Evolutionary conservation across 2,113 vertebrate genomes (phyloP).

Genomic region (Lamprologus callipterus): DNA sequence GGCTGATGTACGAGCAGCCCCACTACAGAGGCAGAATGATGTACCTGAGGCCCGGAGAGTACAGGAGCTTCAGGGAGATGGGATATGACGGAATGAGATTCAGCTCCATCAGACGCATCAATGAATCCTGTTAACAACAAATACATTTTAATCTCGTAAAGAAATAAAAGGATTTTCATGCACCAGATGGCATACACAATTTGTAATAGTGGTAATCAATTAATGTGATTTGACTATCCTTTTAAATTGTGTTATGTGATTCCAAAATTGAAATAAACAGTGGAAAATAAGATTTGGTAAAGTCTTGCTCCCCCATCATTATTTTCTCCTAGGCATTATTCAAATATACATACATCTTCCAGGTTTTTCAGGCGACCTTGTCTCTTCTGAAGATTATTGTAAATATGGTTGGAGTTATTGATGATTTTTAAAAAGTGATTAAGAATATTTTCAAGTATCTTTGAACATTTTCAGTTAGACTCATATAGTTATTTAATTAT

Average conservation of each 20-base stretch:
- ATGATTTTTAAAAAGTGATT: not conserved
- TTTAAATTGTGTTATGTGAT: not conserved
- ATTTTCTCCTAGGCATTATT: not conserved
- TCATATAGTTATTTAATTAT: not conserved
- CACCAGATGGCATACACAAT: not conserved
- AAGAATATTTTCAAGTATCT: not conserved
- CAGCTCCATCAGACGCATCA: constrained; percentile 56
- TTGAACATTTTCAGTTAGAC: not conserved
- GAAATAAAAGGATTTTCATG: not conserved
- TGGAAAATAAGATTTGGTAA: not conserved
- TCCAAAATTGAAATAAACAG: not conserved
- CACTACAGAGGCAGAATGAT: constrained; percentile 58
- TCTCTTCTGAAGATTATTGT: not conserved
- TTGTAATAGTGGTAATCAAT: not conserved
- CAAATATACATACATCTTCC: not conserved
- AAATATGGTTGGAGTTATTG: not conserved
- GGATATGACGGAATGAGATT: constrained; percentile 34
- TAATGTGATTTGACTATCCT: not conserved
- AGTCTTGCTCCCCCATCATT: not conserved
- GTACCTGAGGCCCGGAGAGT: constrained; percentile 58
- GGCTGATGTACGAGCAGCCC: constrained; percentile 62
- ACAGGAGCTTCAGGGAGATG: constrained; percentile 56
- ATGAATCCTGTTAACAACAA: constrained; percentile 40
- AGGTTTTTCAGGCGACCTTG: not conserved
- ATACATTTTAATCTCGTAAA: not conserved